phyloP scores from a whole-genome alignment of 2,113 vertebrate genomes.

The Fulmarus glacialis region DNA sequence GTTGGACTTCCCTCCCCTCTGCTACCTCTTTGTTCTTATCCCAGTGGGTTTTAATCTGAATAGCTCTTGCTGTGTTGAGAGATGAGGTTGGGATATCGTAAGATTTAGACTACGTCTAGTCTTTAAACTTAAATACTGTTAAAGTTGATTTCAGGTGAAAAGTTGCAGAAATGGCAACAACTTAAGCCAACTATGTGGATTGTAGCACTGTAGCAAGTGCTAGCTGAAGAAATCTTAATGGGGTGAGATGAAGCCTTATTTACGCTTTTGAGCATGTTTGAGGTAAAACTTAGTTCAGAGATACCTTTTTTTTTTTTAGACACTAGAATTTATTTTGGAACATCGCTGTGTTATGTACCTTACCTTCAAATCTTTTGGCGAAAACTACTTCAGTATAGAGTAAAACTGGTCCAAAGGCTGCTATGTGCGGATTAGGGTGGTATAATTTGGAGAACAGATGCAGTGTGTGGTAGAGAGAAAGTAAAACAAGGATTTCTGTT shows the following conservation, averaged over 20 bases:
- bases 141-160: not conserved
- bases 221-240: not conserved
- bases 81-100: not conserved
- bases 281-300: not conserved
- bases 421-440: accelerated
- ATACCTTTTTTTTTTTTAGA: not conserved
- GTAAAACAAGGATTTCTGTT: not conserved
- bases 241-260: not conserved
- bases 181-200: accelerated
- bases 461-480: not conserved
- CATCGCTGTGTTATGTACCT: accelerated
- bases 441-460: not conserved
- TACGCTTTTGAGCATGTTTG: not conserved
- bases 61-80: not conserved
- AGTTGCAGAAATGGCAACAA: not conserved
- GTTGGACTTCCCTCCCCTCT: not conserved
- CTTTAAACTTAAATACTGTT: not conserved
- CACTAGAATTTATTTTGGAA: not conserved
- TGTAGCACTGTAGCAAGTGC: not conserved
- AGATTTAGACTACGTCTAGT: not conserved
- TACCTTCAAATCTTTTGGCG: not conserved
- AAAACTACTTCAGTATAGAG: not conserved
- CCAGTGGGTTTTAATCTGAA: not conserved
- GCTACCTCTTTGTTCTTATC: not conserved
- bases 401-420: not conserved